Evolutionary conservation across 37 sponge, comb jelly and placozoan species (phyloP), one percentile per base, ranked within the genome.

Genomic region (Chondrosia reniformis): DNA sequence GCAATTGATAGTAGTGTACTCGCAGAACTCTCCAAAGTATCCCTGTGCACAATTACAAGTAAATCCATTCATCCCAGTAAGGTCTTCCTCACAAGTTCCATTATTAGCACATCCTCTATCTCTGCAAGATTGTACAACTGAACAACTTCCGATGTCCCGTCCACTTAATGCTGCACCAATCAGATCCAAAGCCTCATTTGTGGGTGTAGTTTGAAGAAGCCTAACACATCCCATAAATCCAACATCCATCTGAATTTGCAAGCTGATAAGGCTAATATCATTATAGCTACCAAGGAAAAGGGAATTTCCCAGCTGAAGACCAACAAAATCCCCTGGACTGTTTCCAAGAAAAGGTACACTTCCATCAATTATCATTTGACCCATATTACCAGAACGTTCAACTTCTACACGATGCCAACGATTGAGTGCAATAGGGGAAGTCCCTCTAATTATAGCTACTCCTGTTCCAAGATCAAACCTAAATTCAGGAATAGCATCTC

Each of bases 341-440:
- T 39, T 13, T 0, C 84, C 84, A 17, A 30, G 41, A 22, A 77
- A 73, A 5, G 89, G 87, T 4, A 64, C 39, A 8, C 0, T 6
- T 32, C 54, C 55, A 66, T 89, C 52, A 9, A 89, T 87, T 25
- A 64, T 56, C 44, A 89, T n/a, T 33, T 63, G 38, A 12, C 89
- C 89, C 62, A 24, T 74, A 27, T 24, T 33, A 3, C 86, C 86
- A 28, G 63, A 76, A 6, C 89, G 44, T 21, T 31, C 55, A 3
- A 37, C 86, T 45, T 81, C 78, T 3, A 89, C 63, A 9, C 40
- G 80, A 58, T 89, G 89, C 89, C 89, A 89, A 4, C 81, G 73
- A 12, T 64, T 38, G 28, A 83, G 37, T 9, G 59, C 28, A 46
- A 88, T 41, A 28, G 65, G 76, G 33, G 36, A 32, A 30, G 15